phyloP scores from a whole-genome alignment of 2,888 invertebrate genomes.

The Mimachlamys varia region DNA sequence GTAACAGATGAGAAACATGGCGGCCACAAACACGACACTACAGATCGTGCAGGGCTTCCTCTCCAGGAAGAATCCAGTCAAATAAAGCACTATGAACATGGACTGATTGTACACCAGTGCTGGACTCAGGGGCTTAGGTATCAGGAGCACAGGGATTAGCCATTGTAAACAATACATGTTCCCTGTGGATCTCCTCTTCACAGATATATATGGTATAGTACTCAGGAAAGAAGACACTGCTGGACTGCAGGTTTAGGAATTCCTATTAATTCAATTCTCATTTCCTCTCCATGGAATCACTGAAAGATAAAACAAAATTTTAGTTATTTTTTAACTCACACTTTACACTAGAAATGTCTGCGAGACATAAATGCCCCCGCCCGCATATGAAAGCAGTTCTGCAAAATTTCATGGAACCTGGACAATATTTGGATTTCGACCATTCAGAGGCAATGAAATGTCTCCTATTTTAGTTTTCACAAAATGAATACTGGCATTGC shows the following conservation, averaged over 20 bases:
- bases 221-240: constrained; percentile 5
- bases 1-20: constrained; percentile 97
- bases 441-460: too few species aligned
- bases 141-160: constrained; percentile 96
- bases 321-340: neutral
- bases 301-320: neutral
- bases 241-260: neutral
- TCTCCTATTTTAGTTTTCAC: too few species aligned
- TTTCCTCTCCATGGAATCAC: neutral
- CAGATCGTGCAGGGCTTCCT: constrained; percentile 98
- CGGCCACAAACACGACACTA: constrained; percentile 95
- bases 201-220: too few species aligned
- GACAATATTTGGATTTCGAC: too few species aligned
- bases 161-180: constrained; percentile 81
- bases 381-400: too few species aligned
- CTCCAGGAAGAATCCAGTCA: constrained; percentile 98
- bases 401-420: too few species aligned
- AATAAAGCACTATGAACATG: constrained; percentile 97
- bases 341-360: too few species aligned
- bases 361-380: too few species aligned
- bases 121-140: constrained; percentile 98
- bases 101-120: constrained; percentile 95
- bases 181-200: neutral
- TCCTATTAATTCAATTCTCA: neutral
- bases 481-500: too few species aligned